These are phyloP conservation scores for Python bivittatus DNA, from an alignment of 2,113 vertebrate genomes.

Conservation along the genomic window DNA sequence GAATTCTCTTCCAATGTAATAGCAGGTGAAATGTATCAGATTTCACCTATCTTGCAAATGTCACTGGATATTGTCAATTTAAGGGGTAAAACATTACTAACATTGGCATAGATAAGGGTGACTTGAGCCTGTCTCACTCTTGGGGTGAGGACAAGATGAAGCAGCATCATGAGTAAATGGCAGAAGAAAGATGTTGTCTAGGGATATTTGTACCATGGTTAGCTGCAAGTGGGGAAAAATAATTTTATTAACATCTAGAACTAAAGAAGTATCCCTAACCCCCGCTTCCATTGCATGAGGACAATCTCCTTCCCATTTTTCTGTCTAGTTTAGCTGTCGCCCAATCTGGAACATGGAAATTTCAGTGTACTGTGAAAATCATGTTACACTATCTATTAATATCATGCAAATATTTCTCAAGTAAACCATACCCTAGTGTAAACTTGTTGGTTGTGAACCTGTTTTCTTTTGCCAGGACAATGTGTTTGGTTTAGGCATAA, in stretches of 20 bases:
- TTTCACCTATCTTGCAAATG: too few species aligned
- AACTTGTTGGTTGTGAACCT: slow-evolving; percentile 62
- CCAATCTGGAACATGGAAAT: not conserved
- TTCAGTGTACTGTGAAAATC: slow-evolving; percentile 25
- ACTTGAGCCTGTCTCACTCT: too few species aligned
- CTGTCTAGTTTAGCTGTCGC: not conserved
- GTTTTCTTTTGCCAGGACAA: slow-evolving; percentile 47
- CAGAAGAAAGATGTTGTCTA: too few species aligned
- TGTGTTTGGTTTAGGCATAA: slow-evolving; percentile 59
- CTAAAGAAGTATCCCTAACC: not conserved
- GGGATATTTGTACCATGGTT: too few species aligned
- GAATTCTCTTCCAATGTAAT: too few species aligned
- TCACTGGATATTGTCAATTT: too few species aligned
- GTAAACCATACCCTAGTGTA: slow-evolving; percentile 53
- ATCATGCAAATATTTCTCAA: slow-evolving; percentile 65
- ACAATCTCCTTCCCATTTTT: not conserved
- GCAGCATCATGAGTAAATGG: too few species aligned
- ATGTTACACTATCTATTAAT: slow-evolving; percentile 63
- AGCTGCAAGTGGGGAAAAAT: too few species aligned
- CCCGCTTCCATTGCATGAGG: not conserved
- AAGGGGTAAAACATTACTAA: too few species aligned
- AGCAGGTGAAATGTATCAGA: too few species aligned
- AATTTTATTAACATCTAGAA: not conserved
- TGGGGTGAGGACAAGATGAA: too few species aligned
- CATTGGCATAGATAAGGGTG: too few species aligned